phyloP scores from a whole-genome alignment of 2,113 vertebrate genomes.

The Sclerurus mexicanus region DNA sequence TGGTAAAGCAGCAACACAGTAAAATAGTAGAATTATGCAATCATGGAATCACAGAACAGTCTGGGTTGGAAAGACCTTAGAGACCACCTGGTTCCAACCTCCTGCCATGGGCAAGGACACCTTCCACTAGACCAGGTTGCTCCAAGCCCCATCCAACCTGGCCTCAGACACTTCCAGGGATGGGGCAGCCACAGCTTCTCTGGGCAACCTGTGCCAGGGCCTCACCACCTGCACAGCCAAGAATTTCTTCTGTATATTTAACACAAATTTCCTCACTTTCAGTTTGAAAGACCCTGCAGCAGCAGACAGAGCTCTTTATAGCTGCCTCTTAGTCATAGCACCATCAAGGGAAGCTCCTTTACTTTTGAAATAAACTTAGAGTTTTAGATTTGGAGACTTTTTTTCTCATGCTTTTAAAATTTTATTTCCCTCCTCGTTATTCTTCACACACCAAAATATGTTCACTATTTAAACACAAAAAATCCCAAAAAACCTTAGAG shows the following conservation, averaged over 20 bases:
- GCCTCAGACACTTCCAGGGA: neutral
- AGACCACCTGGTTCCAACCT: neutral
- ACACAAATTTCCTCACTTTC: neutral
- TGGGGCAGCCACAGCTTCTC: neutral
- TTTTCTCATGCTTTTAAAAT: neutral
- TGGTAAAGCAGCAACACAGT: neutral
- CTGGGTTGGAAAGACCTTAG: neutral
- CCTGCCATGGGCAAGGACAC: neutral
- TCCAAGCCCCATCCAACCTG: rapidly evolving
- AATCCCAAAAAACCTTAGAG: neutral
- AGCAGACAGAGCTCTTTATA: neutral
- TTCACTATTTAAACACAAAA: neutral
- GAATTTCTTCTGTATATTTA: no score
- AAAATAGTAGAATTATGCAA: neutral
- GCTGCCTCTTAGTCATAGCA: neutral
- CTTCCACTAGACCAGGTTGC: neutral
- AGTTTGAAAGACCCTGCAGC: neutral
- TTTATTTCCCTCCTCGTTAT: neutral
- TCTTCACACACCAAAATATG: neutral
- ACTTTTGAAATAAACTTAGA: neutral
- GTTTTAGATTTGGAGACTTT: neutral
- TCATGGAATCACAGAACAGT: neutral
- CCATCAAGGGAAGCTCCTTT: neutral
- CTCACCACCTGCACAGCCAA: neutral
- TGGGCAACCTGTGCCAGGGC: neutral